A percentile compares a stretch with the other conserved stretches of the same genome.
These are phyloP conservation scores for Epistrophella euchroma DNA, from an alignment of 2,888 invertebrate genomes.

Conservation along the genomic window DNA sequence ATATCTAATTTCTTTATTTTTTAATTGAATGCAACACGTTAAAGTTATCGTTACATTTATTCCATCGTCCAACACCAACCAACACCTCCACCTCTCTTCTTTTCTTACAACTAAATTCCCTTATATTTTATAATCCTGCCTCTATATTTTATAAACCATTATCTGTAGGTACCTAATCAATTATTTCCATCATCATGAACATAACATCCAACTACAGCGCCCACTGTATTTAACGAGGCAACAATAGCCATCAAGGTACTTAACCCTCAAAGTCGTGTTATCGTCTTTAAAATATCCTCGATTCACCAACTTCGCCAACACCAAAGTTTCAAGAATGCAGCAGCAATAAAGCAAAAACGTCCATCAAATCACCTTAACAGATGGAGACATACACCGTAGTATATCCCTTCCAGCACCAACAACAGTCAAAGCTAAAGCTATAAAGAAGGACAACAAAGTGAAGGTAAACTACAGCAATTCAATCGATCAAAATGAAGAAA, in stretches of 20 bases:
- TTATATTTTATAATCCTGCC: neutral
- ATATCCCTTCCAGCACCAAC: slow-evolving; percentile 2
- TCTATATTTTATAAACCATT: neutral
- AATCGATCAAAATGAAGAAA: slow-evolving; percentile 70
- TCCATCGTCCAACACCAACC: neutral
- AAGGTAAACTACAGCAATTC: slow-evolving; percentile 58
- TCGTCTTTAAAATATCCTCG: slow-evolving; percentile 30
- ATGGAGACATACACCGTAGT: slow-evolving; percentile 17
- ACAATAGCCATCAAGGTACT: slow-evolving; percentile 37
- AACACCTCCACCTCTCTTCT: too few species aligned
- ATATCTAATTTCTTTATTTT: neutral
- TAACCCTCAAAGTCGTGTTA: slow-evolving; percentile 28
- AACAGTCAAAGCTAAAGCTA: slow-evolving; percentile 1
- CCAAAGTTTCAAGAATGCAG: slow-evolving; percentile 19
- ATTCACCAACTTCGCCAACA: slow-evolving; percentile 27
- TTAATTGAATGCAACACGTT: neutral
- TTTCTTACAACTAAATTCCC: neutral
- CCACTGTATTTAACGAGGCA: slow-evolving; percentile 11
- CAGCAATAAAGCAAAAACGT: slow-evolving; percentile 29
- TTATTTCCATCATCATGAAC: neutral
- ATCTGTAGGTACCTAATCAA: neutral
- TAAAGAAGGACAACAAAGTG: slow-evolving; percentile 45
- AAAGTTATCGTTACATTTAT: neutral
- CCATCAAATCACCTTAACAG: slow-evolving; percentile 50
- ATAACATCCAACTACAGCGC: neutral